Evolutionary conservation across 2,113 vertebrate species (phyloP), one percentile per base, ranked within the genome.

Genomic region (Neomonachus schauinslandi): DNA sequence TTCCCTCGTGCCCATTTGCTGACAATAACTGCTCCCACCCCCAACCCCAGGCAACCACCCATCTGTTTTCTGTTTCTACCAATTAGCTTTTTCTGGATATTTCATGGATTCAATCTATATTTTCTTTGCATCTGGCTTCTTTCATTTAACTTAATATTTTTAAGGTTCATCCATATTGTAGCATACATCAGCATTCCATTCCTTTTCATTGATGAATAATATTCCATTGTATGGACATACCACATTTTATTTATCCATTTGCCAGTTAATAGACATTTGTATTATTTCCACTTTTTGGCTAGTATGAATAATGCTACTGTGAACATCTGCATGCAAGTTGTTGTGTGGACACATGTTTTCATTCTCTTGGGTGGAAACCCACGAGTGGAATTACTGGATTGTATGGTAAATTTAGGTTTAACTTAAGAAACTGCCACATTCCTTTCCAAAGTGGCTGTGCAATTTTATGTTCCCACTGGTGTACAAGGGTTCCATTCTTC

Each of bases 391-490:
- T 83, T 95, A 46, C 36, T 39, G 36, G 67, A 69, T 92, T 42
- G 19, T 63, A 21, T 79, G 74, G 82, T 88, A 89, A 93, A 95
- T 94, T 91, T 79, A 92, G 79, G 51, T 91, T 92, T 94, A 81
- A 94, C 77, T 95, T 92, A 86, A 93, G 83, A 96, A 79, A 86
- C 59, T 46, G 33, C 51, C 95, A 93, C 90, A 67, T 1, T 57
- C 14, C 65, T 95, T 92, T 88, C 77, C 57, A 89, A 95, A 98
- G 67, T 81, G 57, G 67, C 49, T 93, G 22, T 59, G 53, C 33
- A 82, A 94, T 83, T 82, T 76, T 76, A 92, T 15, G 86, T 89
- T 83, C 61, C 53, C 74, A 80, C 22, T 26, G 57, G 51, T 80
- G 39, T 65, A 83, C 4, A 49, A 83, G 77, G 21, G 83, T 83